Percentiles rank a stretch among this genome's conserved stretches.
These are phyloP conservation scores for Drosophila antonietae DNA, from an alignment of 2,888 invertebrate species.

Conservation along the genomic window DNA sequence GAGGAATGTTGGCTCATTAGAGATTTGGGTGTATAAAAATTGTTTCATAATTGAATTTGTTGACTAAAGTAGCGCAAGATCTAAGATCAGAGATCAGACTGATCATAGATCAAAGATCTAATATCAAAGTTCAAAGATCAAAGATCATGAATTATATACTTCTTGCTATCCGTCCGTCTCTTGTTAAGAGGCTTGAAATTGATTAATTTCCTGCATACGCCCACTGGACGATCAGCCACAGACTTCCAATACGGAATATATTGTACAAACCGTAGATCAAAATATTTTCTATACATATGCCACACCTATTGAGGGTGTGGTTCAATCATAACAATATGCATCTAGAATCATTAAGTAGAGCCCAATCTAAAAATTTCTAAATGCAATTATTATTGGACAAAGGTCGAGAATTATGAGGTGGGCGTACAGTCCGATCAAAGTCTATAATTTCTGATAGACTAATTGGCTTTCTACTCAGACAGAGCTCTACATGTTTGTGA, in stretches of 20 bases:
- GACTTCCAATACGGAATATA: neutral
- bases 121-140: neutral
- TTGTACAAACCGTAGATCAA: neutral
- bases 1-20: neutral
- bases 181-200: too few relatives aligned
- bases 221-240: too few relatives aligned
- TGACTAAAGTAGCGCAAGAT: too few relatives aligned
- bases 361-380: neutral
- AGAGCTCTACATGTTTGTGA: neutral
- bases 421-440: neutral
- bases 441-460: conserved; percentile 1
- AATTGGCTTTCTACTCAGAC: neutral
- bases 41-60: neutral
- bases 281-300: neutral
- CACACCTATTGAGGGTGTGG: neutral
- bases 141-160: neutral
- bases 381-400: neutral
- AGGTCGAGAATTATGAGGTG: neutral
- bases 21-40: neutral
- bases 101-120: too few relatives aligned
- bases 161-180: too few relatives aligned
- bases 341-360: neutral
- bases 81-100: neutral
- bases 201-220: too few relatives aligned
- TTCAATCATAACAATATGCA: neutral